Conservation (phyloP, 2,113 vertebrate species). For the Xerus inauris region DNA sequence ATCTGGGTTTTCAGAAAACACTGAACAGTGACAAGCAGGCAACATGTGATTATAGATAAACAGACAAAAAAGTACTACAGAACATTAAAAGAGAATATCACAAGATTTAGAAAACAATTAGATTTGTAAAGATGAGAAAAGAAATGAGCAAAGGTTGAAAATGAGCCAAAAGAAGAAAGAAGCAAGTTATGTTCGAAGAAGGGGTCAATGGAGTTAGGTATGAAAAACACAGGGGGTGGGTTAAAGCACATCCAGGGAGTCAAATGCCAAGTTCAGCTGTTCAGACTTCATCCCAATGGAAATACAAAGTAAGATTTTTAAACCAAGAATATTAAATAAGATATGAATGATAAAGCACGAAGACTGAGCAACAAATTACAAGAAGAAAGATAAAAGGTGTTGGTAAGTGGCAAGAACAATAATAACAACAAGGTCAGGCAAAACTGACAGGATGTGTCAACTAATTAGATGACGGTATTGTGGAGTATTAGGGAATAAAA, state of each 20-base stretch:
- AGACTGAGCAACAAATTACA: neutral
- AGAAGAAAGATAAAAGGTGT: neutral
- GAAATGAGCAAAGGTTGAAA: slow-evolving; percentile 20
- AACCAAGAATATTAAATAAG: slow-evolving; percentile 37
- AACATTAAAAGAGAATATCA: neutral
- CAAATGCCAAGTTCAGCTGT: neutral
- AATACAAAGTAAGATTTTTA: neutral
- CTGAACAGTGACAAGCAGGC: neutral
- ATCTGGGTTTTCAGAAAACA: slow-evolving; percentile 5
- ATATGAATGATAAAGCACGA: neutral
- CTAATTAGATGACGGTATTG: neutral
- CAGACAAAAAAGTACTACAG: neutral
- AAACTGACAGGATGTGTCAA: neutral
- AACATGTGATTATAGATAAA: neutral
- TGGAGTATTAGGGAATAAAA: rapidly evolving
- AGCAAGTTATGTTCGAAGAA: neutral
- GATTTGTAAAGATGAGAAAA: neutral
- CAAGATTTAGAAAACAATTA: neutral
- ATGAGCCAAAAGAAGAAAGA: slow-evolving; percentile 23
- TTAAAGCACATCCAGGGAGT: neutral
- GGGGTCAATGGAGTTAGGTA: neutral
- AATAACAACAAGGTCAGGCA: neutral
- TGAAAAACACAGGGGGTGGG: neutral
- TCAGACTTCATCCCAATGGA: neutral
- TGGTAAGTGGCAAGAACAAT: neutral